Evolutionary conservation across 2,113 vertebrate genomes (phyloP), one percentile per base, ranked within the genome.

Genomic region (Piprites chloris): DNA sequence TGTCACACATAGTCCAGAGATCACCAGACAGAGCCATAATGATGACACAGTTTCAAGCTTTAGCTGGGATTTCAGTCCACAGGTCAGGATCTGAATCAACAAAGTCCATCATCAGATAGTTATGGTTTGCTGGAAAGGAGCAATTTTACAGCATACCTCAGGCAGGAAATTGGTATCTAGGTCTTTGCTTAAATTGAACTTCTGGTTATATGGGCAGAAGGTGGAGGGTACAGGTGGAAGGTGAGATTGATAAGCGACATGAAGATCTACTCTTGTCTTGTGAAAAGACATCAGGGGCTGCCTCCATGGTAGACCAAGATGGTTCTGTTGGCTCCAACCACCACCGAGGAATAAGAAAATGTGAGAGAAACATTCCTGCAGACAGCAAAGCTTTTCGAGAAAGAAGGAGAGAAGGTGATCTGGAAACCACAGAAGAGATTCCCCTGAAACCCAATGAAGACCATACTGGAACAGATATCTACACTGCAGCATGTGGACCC

Each of bases 251-350:
- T 65, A 55, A 74, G 50, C 23, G 7, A 28, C 15, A 28, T 58
- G 11, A 56, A 66, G 30, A 27, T 26, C 22, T 46, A 37, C 15
- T 20, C 37, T 17, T 56, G 16, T 10, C 50, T 56, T 44, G 10
- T 61, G 28, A 55, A 65, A 42, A 82, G 59, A 9, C 39, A 9
- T 8, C 32, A 12, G 47, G 62, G 30, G 14, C 24, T 74, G 9
- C 6, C 22, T 16, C 18, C 18, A 13, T 19, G 19, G 52, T 3
- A 0, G 1, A 33, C 3, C 3, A 8, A 62, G 11, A 16, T 30
- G 27, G 22, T 59, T 59, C 27, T 21, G 5, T 37, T 61, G 21
- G 22, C 22, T 59, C n/a, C 39, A 62, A 44, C n/a, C n/a, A n/a
- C n/a, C n/a, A n/a, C n/a, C n/a, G 6, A 61, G 21, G 8, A 35